Evolutionary conservation across 1,140 invertebrate species (phyloP).

Genomic region (Lasioglossum baleicum): DNA sequence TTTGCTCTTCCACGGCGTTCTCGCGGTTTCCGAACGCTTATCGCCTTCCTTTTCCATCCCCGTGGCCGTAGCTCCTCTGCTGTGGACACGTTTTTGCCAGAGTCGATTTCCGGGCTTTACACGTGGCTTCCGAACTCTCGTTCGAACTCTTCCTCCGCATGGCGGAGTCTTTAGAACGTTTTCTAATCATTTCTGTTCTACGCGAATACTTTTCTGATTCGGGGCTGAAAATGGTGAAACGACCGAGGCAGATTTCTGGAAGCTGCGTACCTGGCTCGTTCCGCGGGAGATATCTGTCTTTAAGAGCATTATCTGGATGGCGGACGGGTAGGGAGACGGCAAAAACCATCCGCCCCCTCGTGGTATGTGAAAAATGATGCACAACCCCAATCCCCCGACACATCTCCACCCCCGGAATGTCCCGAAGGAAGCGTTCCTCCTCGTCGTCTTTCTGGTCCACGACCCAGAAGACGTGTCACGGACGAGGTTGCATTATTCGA

Average conservation of each 20-base stretch:
- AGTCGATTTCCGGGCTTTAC: neutral
- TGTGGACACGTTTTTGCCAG: neutral
- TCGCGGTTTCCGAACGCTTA: slow-evolving; percentile 33
- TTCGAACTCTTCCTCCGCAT: too few relatives aligned
- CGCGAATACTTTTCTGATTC: too few relatives aligned
- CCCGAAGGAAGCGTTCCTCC: slow-evolving; percentile 70
- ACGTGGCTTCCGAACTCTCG: too few relatives aligned
- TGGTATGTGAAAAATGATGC: slow-evolving; percentile 80
- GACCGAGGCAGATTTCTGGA: too few relatives aligned
- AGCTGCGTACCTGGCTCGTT: slow-evolving; percentile 69
- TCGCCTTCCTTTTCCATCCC: slow-evolving; percentile 10
- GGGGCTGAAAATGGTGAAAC: neutral
- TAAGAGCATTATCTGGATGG: slow-evolving; percentile 79
- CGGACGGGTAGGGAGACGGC: slow-evolving; percentile 66
- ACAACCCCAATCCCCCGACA: slow-evolving; percentile 73
- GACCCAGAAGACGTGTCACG: slow-evolving; percentile 61
- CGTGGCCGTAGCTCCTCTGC: too few relatives aligned
- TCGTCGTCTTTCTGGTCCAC: slow-evolving; percentile 61
- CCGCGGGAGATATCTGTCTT: slow-evolving; percentile 77
- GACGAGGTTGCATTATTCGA: slow-evolving; percentile 69
- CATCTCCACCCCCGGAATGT: slow-evolving; percentile 65
- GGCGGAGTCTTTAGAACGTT: too few relatives aligned
- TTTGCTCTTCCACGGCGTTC: slow-evolving; percentile 49
- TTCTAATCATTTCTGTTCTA: too few relatives aligned
- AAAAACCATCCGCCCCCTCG: slow-evolving; percentile 78